Evolutionary conservation across 2,113 vertebrate species (phyloP).

Genomic region (Stigmatopora nigra): DNA sequence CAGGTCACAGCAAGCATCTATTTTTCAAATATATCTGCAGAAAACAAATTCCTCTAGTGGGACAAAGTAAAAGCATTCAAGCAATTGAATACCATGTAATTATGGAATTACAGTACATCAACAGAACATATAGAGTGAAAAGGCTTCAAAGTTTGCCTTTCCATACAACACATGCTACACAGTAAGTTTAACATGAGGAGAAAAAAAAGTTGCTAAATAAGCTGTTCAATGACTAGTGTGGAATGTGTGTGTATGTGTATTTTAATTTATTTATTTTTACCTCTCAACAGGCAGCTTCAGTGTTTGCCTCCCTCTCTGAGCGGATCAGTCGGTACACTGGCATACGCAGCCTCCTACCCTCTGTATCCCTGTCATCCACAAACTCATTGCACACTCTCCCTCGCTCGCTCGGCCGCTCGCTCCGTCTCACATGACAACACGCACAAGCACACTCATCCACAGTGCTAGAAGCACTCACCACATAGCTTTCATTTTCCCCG

Average conservation of each 20-base stretch:
- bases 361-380: slow-evolving; percentile 8
- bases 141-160: slow-evolving; percentile 12
- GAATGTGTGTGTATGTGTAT: slow-evolving; percentile 12
- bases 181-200: neutral
- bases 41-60: slow-evolving; percentile 40
- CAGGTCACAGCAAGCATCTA: slow-evolving; percentile 41
- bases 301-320: slow-evolving; percentile 49
- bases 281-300: slow-evolving; percentile 58
- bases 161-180: neutral
- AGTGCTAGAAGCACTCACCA: slow-evolving; percentile 39
- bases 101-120: slow-evolving; percentile 24
- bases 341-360: slow-evolving; percentile 30
- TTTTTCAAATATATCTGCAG: slow-evolving; percentile 7
- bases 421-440: slow-evolving; percentile 23
- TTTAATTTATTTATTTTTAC: slow-evolving; percentile 36
- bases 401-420: slow-evolving; percentile 22
- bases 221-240: neutral
- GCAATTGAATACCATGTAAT: slow-evolving; percentile 36
- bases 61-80: slow-evolving; percentile 13
- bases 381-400: slow-evolving; percentile 30
- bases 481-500: slow-evolving; percentile 18
- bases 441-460: slow-evolving; percentile 23
- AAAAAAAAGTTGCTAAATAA: neutral
- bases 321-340: slow-evolving; percentile 44
- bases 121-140: slow-evolving; percentile 19